Conservation (phyloP, 2,797 vertebrate species). For the Notolabrus celidotus region DNA sequence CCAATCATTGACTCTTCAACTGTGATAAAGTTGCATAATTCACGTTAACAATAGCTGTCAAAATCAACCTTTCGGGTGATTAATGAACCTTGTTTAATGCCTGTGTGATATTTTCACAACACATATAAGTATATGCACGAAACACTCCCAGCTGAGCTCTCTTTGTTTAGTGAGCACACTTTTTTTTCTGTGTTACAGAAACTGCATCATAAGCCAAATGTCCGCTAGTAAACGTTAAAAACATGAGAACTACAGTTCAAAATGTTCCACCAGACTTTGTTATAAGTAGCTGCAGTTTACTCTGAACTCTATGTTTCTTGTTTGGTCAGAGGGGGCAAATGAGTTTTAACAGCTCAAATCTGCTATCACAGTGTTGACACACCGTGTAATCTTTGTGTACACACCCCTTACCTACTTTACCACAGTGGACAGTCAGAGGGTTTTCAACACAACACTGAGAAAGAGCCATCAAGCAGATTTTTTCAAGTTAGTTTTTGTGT, state of each 20-base stretch:
- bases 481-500: no score
- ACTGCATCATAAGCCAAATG: not conserved
- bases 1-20: no score
- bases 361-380: conserved; percentile 17
- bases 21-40: no score
- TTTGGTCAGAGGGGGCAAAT: conserved; percentile 7
- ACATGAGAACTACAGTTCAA: not conserved
- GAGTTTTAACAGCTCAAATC: conserved; percentile 1
- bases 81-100: no score
- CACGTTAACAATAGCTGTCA: no score
- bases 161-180: no score
- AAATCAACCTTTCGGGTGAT: no score
- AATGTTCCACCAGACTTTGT: not conserved
- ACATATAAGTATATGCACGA: no score
- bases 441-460: not conserved
- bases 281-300: not conserved
- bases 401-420: conserved; percentile 42
- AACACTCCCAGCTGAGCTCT: no score
- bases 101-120: no score
- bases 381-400: conserved; percentile 43
- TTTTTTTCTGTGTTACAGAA: not conserved
- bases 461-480: no score
- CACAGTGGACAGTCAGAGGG: not conserved
- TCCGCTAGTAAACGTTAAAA: not conserved
- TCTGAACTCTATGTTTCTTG: not conserved